Evolutionary conservation across 2,797 vertebrate species (phyloP).

Genomic region (Muscicapa comitata): DNA sequence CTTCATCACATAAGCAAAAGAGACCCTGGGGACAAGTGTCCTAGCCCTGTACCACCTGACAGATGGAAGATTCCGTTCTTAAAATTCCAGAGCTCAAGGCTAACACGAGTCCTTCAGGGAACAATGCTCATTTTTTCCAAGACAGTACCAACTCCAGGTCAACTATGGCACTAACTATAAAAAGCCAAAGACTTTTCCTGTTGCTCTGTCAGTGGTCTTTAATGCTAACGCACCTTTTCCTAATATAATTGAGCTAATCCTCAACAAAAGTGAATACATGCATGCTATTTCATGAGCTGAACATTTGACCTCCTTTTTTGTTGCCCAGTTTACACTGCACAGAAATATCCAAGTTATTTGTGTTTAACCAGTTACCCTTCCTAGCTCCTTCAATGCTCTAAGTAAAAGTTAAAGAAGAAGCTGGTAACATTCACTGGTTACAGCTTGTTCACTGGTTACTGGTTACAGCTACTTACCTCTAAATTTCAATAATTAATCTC

Average conservation of each 20-base stretch:
- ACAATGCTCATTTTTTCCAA: conserved; percentile 37
- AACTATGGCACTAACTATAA: conserved; percentile 25
- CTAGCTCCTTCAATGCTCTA: conserved; percentile 53
- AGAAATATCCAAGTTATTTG: conserved; percentile 70
- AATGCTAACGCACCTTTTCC: background rate
- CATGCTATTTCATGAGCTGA: conserved; percentile 44
- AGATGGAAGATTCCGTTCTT: conserved; percentile 45
- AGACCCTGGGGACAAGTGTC: conserved; percentile 18
- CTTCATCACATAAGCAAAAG: conserved; percentile 46
- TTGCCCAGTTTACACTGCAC: conserved; percentile 26
- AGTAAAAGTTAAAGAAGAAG: conserved; percentile 72
- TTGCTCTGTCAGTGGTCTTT: conserved; percentile 5
- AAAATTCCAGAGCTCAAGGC: conserved; percentile 27
- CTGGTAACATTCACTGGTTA: conserved; percentile 62
- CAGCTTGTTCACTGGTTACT: too few relatives aligned
- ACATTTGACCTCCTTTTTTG: conserved; percentile 68
- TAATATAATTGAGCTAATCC: background rate
- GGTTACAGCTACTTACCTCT: conserved; percentile 73
- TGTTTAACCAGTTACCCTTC: conserved; percentile 32
- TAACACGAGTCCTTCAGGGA: conserved; percentile 36
- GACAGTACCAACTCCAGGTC: conserved; percentile 25
- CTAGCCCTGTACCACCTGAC: background rate
- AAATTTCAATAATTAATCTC: conserved; percentile 80
- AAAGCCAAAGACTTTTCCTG: conserved; percentile 36
- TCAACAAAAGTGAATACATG: background rate